phyloP scores from a whole-genome alignment of 2,797 vertebrate genomes.

The Sebastes matsubarae region DNA sequence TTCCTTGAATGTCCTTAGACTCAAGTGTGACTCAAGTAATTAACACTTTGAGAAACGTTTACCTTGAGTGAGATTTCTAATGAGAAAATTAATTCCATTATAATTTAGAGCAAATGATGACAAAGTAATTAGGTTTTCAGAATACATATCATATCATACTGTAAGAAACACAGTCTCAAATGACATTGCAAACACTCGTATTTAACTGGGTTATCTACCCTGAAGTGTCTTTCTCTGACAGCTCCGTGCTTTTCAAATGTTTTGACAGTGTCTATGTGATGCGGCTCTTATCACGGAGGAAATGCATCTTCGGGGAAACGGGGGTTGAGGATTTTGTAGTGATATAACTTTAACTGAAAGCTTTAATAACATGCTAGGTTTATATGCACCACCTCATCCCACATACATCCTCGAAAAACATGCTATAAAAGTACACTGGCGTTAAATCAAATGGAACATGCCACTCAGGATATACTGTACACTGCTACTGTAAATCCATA shows the following conservation, averaged over 20 bases:
- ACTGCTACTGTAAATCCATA: slow-evolving; percentile 59
- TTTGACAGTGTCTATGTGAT: not conserved
- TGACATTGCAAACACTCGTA: not conserved
- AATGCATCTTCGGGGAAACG: slow-evolving; percentile 2
- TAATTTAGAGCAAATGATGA: not conserved
- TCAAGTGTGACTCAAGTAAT: not conserved
- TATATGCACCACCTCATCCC: not conserved
- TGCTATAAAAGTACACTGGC: slow-evolving; percentile 22
- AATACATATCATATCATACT: not conserved
- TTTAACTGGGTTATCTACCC: not conserved
- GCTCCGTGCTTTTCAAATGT: not conserved
- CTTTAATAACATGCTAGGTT: not conserved
- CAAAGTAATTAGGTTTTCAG: not conserved
- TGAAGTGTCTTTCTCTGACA: not conserved
- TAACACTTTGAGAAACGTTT: not conserved
- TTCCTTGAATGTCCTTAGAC: not conserved
- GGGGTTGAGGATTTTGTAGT: slow-evolving; percentile 5
- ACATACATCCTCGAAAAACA: slow-evolving; percentile 17
- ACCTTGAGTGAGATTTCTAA: not conserved
- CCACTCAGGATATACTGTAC: slow-evolving; percentile 47
- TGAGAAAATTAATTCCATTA: not conserved
- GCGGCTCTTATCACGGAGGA: not conserved
- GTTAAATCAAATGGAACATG: slow-evolving; percentile 45
- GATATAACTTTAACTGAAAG: not conserved
- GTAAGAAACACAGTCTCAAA: not conserved